Percentiles rank a stretch among this genome's conserved stretches.
Conservation (phyloP, 2,888 invertebrate genomes). For the Oxystoma pomonae region DNA sequence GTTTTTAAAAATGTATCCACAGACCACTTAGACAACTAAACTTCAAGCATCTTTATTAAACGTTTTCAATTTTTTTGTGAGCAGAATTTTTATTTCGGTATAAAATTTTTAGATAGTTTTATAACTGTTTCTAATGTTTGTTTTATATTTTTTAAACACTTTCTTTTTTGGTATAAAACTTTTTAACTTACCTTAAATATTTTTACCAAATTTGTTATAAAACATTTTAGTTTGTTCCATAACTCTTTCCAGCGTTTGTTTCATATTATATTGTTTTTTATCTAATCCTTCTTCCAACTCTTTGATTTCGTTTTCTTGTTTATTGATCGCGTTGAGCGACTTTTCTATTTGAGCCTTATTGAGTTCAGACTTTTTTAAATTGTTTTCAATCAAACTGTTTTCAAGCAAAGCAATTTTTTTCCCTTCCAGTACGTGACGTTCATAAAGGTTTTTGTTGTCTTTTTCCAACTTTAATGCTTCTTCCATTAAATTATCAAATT, state of each 20-base stretch:
- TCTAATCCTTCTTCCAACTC: not conserved
- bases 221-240: not conserved
- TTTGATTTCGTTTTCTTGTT: not conserved
- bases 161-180: too few species aligned
- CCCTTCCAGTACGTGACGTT: not conserved
- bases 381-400: not conserved
- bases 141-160: too few species aligned
- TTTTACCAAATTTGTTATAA: not conserved
- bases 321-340: not conserved
- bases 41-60: too few species aligned
- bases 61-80: too few species aligned
- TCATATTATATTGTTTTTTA: not conserved
- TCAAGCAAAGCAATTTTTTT: not conserved
- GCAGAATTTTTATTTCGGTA: too few species aligned
- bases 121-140: too few species aligned
- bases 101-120: too few species aligned
- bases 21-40: too few species aligned
- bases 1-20: too few species aligned
- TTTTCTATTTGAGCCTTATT: not conserved
- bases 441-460: not conserved
- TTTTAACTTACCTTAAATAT: too few species aligned
- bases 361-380: not conserved
- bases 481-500: not conserved
- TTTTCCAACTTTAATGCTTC: not conserved
- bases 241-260: not conserved